These are phyloP conservation scores for Lagodon rhomboides DNA, from an alignment of 2,797 vertebrate genomes.

Conservation along the genomic window DNA sequence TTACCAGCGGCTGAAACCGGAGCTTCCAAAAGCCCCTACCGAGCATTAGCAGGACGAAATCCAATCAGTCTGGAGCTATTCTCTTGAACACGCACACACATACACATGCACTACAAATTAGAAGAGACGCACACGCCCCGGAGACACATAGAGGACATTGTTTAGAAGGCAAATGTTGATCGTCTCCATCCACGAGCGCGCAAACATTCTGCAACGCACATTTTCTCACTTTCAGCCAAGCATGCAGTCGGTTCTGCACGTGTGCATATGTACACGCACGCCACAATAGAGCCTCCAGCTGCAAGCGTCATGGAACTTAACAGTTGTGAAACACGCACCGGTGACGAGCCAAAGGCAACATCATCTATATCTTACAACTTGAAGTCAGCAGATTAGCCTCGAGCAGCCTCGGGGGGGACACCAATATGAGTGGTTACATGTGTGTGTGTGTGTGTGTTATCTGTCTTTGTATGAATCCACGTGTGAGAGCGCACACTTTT, in stretches of 20 bases:
- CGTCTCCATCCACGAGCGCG: constrained; percentile 23
- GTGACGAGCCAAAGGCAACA: constrained; percentile 76
- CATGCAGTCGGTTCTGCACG: constrained; percentile 37
- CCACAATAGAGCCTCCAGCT: constrained; percentile 60
- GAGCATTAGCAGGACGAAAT: constrained; percentile 80
- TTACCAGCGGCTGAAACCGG: constrained; percentile 81
- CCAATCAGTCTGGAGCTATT: constrained; percentile 81
- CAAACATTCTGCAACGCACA: constrained; percentile 40
- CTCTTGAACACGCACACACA: constrained; percentile 63
- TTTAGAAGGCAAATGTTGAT: constrained; percentile 55
- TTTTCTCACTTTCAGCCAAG: constrained; percentile 54
- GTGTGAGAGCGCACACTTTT: constrained; percentile 24
- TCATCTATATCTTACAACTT: constrained; percentile 67
- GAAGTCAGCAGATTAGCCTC: constrained; percentile 64
- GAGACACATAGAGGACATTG: constrained; percentile 67
- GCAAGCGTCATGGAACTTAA: constrained; percentile 57
- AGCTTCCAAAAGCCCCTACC: constrained; percentile 78
- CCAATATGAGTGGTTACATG: constrained; percentile 10
- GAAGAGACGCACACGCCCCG: constrained; percentile 26
- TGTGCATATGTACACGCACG: constrained; percentile 21
- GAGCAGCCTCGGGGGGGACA: constrained; percentile 53
- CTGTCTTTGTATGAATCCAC: constrained; percentile 36
- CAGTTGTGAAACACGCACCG: constrained; percentile 71
- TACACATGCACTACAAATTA: constrained; percentile 35
- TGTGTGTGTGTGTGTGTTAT: constrained; percentile 30